These are phyloP conservation scores for Triplophysa yarkandensis DNA, from an alignment of 2,797 vertebrate species.

Conservation along the genomic window DNA sequence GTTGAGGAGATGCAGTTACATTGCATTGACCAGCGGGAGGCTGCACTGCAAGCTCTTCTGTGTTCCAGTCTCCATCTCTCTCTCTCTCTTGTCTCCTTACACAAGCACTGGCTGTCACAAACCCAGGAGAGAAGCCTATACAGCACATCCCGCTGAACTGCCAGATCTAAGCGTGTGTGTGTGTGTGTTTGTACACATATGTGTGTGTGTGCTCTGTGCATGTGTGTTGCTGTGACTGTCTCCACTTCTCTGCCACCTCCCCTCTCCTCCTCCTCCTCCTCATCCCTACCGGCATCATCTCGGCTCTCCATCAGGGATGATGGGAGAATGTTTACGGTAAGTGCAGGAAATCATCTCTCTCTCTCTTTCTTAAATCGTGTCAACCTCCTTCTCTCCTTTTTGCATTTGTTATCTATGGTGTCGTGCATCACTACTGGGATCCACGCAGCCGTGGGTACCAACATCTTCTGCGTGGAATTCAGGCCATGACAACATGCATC, in stretches of 20 bases:
- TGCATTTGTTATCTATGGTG: constrained; percentile 13
- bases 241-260: constrained; percentile 47
- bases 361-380: constrained; percentile 31
- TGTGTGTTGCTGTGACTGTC: constrained; percentile 28
- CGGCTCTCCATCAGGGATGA: constrained; percentile 54
- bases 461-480: constrained; percentile 43
- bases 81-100: background rate
- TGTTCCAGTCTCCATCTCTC: background rate
- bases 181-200: constrained; percentile 38
- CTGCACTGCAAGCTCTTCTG: constrained; percentile 46
- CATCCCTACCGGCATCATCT: constrained; percentile 48
- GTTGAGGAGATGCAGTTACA: constrained; percentile 42
- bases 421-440: constrained; percentile 29
- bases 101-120: constrained; percentile 9
- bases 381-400: constrained; percentile 19
- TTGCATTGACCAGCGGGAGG: constrained; percentile 63
- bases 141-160: constrained; percentile 39
- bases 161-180: constrained; percentile 35
- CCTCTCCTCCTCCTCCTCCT: constrained; percentile 60
- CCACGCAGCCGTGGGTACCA: constrained; percentile 24
- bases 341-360: constrained; percentile 47
- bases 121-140: constrained; percentile 16
- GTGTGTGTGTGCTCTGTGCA: constrained; percentile 25
- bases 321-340: constrained; percentile 70
- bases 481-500: constrained; percentile 53